Conservation (phyloP, 2,888 invertebrate genomes). For the Hirtodrosophila confusa region DNA sequence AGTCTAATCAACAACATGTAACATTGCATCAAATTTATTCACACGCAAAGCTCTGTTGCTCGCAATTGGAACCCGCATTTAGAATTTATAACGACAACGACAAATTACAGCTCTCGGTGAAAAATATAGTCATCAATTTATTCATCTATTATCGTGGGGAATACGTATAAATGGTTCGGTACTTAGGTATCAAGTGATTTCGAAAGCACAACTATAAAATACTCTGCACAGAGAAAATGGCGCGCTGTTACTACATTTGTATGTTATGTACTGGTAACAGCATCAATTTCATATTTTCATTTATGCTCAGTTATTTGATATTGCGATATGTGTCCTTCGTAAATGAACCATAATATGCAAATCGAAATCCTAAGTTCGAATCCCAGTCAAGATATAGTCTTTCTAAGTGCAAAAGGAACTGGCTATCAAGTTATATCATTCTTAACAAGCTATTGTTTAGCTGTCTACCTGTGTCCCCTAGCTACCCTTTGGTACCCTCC, state of each 20-base stretch:
- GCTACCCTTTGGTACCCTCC: background rate
- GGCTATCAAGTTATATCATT: too few relatives aligned
- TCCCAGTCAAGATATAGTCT: too few relatives aligned
- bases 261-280: too few relatives aligned
- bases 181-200: too few relatives aligned
- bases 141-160: conserved; percentile 10
- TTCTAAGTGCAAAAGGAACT: too few relatives aligned
- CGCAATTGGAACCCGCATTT: background rate
- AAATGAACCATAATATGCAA: too few relatives aligned
- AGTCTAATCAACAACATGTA: conserved; percentile 1
- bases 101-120: background rate
- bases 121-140: conserved; percentile 22
- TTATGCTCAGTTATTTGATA: too few relatives aligned
- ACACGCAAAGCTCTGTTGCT: background rate
- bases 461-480: background rate
- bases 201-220: background rate
- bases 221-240: too few relatives aligned
- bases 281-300: too few relatives aligned
- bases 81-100: conserved; percentile 6
- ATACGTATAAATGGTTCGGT: background rate
- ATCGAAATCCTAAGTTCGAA: too few relatives aligned
- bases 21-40: background rate
- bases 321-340: too few relatives aligned
- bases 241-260: too few relatives aligned
- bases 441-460: background rate